phyloP scores from a whole-genome alignment of 2,888 invertebrate species.

The Caenorhabditis imperialis region DNA sequence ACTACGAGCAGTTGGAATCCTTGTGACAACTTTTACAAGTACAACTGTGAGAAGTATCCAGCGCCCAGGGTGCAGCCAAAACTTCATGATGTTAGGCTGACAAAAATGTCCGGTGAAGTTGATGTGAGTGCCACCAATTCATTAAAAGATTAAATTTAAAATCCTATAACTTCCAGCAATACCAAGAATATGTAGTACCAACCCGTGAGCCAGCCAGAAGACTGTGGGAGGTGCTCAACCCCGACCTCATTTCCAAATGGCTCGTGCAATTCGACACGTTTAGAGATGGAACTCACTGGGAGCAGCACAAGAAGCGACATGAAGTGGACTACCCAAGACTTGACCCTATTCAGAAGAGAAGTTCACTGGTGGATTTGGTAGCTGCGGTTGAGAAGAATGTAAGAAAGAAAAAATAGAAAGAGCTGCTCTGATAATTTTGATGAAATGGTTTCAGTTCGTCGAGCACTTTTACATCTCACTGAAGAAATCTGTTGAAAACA shows the following conservation, averaged over 20 bases:
- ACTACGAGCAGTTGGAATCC: too few species aligned
- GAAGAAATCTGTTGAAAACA: constrained; percentile 3
- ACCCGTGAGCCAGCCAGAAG: constrained; percentile 12
- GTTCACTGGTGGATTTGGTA: background rate
- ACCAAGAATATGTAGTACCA: constrained; percentile 40
- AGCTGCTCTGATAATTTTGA: too few species aligned
- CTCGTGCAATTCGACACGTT: constrained; percentile 37
- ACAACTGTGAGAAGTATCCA: constrained; percentile 18
- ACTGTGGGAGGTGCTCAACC: constrained; percentile 24
- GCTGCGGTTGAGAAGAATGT: background rate
- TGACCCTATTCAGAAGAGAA: constrained; percentile 1
- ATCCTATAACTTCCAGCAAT: constrained; percentile 20
- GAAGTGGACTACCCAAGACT: constrained; percentile 15
- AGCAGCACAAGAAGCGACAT: constrained; percentile 16
- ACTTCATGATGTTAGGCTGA: background rate
- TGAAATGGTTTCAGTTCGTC: constrained; percentile 19
- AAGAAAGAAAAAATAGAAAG: background rate
- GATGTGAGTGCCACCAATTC: constrained; percentile 33
- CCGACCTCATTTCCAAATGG: constrained; percentile 27
- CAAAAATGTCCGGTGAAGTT: constrained; percentile 10
- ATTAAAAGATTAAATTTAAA: too few species aligned
- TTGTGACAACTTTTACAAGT: constrained; percentile 41
- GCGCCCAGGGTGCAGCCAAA: background rate
- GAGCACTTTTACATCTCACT: constrained; percentile 30
- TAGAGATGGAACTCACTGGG: constrained; percentile 36